Conservation (phyloP, 2,113 vertebrate species). For the Bathybates hornii region DNA sequence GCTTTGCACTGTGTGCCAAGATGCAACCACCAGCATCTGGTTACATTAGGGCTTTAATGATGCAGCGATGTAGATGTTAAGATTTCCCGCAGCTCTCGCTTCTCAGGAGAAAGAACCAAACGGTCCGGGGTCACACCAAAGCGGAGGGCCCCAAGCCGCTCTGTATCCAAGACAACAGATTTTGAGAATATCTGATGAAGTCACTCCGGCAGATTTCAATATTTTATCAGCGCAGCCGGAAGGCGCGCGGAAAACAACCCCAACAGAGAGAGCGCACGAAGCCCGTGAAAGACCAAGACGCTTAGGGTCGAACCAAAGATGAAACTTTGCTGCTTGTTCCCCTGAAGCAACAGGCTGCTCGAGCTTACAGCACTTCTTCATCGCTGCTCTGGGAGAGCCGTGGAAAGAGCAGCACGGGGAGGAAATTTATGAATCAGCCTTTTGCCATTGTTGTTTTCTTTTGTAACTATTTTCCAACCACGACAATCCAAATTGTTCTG, state of each 20-base stretch:
- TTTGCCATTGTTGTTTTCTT: background rate
- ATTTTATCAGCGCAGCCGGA: conserved; percentile 45
- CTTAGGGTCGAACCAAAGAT: background rate
- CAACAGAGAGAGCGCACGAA: background rate
- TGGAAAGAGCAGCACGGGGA: background rate
- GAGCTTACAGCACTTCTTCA: background rate
- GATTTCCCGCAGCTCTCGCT: background rate
- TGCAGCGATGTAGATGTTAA: background rate
- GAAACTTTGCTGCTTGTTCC: background rate
- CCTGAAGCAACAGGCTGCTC: conserved; percentile 23
- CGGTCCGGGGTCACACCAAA: background rate
- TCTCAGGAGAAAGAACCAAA: background rate
- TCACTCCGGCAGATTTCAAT: conserved; percentile 50
- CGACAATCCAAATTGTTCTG: background rate
- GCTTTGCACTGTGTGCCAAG: conserved; percentile 3
- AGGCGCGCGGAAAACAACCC: conserved; percentile 18
- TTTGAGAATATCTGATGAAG: conserved; percentile 54
- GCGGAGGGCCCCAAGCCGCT: background rate
- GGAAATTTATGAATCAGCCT: conserved; percentile 4
- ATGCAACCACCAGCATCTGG: background rate
- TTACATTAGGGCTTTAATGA: background rate
- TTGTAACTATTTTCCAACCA: background rate
- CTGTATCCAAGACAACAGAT: conserved; percentile 57
- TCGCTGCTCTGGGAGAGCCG: background rate
- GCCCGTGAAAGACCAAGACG: background rate